phyloP scores from a whole-genome alignment of 2,888 invertebrate genomes.

The Loripinus fragilis region DNA sequence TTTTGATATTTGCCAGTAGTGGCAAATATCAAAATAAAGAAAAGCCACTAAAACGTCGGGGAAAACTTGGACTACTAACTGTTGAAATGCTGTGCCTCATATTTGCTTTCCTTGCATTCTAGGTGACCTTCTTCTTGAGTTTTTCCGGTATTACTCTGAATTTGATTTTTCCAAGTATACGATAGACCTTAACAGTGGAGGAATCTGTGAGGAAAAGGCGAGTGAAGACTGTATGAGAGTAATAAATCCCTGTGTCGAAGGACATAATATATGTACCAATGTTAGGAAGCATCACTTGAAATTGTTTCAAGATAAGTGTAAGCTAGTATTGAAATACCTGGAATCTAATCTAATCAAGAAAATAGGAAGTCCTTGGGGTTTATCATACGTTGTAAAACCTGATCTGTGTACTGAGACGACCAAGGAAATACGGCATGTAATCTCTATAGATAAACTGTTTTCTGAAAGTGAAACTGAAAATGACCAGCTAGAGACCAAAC shows the following conservation, averaged over 20 bases:
- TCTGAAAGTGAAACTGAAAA: too few relatives aligned
- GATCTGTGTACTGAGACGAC: too few relatives aligned
- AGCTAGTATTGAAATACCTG: background rate
- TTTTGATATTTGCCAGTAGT: too few relatives aligned
- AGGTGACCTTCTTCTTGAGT: background rate
- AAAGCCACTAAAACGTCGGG: too few relatives aligned
- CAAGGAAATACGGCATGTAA: too few relatives aligned
- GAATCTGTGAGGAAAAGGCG: background rate
- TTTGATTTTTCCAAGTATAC: background rate
- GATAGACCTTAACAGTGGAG: constrained; percentile 2
- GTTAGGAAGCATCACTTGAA: background rate
- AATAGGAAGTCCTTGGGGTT: background rate
- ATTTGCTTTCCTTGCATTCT: background rate
- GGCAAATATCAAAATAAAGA: too few relatives aligned
- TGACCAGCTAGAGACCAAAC: too few relatives aligned
- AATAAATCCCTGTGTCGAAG: background rate
- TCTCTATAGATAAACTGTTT: too few relatives aligned
- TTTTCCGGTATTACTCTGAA: background rate
- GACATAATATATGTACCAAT: constrained; percentile 11
- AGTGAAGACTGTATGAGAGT: background rate
- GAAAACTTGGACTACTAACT: too few relatives aligned
- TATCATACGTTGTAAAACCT: background rate
- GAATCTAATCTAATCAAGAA: background rate
- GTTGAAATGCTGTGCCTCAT: too few relatives aligned
- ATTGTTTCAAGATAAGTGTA: background rate